Percentiles rank a stretch among this genome's conserved stretches.
phyloP scores from a whole-genome alignment of 2,888 invertebrate species.

The Zeuzera pyrina region DNA sequence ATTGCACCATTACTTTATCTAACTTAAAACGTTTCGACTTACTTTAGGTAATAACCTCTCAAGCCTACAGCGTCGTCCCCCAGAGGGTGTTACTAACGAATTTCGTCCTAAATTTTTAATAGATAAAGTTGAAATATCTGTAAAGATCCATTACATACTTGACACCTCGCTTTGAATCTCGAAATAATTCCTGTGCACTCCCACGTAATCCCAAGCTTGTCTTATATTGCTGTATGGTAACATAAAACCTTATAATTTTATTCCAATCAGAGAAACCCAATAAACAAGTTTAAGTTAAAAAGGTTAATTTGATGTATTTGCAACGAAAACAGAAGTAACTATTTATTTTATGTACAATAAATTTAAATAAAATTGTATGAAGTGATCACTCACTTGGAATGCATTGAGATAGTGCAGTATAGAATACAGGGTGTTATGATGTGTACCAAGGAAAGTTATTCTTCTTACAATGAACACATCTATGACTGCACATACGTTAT shows the following conservation, averaged over 20 bases:
- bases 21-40: constrained; percentile 32
- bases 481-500: constrained; percentile 24
- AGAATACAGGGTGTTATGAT: constrained; percentile 46
- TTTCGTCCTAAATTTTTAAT: constrained; percentile 66
- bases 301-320: too few relatives aligned
- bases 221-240: constrained; percentile 23
- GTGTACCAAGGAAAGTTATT: constrained; percentile 43
- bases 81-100: constrained; percentile 60
- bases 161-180: constrained; percentile 37
- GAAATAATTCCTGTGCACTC: constrained; percentile 42
- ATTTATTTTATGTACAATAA: too few relatives aligned
- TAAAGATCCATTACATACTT: constrained; percentile 36
- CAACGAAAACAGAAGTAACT: too few relatives aligned
- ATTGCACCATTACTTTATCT: constrained; percentile 29
- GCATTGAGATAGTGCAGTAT: constrained; percentile 48
- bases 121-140: constrained; percentile 57
- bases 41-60: constrained; percentile 34
- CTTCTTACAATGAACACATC: constrained; percentile 31
- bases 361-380: constrained; percentile 8
- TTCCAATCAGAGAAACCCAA: too few relatives aligned
- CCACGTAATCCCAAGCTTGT: constrained; percentile 53
- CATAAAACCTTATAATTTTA: too few relatives aligned
- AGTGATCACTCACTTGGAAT: constrained; percentile 51
- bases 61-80: constrained; percentile 59
- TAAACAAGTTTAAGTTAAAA: too few relatives aligned